Evolutionary conservation across 2,888 invertebrate species (phyloP).

Genomic region (Tinea trinotella): DNA sequence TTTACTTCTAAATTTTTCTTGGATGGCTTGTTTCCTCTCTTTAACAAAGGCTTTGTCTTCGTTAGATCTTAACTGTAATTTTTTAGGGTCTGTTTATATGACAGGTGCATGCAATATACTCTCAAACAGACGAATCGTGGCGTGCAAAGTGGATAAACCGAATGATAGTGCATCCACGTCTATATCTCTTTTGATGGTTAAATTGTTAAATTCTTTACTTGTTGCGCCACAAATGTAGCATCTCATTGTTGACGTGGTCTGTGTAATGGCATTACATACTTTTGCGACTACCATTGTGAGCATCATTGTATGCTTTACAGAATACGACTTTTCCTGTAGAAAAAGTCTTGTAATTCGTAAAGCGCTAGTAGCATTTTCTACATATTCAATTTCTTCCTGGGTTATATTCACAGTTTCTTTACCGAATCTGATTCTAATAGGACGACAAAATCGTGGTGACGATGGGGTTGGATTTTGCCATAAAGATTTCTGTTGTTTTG

Average conservation of each 20-base stretch:
- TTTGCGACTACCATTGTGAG: conserved; percentile 33
- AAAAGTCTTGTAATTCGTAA: neutral
- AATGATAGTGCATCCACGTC: too few species aligned
- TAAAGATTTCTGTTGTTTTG: neutral
- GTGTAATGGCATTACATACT: conserved; percentile 35
- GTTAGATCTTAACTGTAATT: conserved; percentile 14
- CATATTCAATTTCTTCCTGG: neutral
- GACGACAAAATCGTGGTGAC: too few species aligned
- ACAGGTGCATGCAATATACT: conserved; percentile 16
- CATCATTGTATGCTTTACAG: conserved; percentile 22
- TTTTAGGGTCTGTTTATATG: too few species aligned
- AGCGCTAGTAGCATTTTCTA: neutral
- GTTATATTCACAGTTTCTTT: conserved; percentile 4
- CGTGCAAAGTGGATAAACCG: too few species aligned
- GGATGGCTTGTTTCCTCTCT: conserved; percentile 24
- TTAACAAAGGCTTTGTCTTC: conserved; percentile 1
- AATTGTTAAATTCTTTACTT: conserved; percentile 33
- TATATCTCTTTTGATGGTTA: too few species aligned
- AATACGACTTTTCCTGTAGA: neutral
- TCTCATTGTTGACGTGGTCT: conserved; percentile 29
- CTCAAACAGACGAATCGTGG: too few species aligned
- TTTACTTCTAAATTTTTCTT: conserved; percentile 23
- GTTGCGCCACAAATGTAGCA: conserved; percentile 37
- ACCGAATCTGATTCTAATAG: neutral
- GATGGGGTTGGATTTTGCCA: too few species aligned